Base-by-base conservation (phyloP, 2,888 invertebrate genomes). In the Xylophagus ater region DNA sequence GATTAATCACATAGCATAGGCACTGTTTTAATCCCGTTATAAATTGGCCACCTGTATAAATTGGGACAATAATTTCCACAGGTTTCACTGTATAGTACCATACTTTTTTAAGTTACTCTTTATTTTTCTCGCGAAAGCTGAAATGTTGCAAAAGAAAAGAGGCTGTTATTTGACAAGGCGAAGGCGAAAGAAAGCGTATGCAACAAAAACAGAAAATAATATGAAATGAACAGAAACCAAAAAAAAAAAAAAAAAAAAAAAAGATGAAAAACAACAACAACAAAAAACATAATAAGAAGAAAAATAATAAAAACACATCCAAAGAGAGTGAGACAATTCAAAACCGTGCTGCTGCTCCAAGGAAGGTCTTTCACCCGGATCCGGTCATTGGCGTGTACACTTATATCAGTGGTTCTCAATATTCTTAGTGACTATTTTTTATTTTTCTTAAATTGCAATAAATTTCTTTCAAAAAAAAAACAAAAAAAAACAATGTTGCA, bases 341-440 rank as follows among this genome's bases (percentile, higher is more conserved):
- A 10, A 5, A 10, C 12, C 20, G n/a, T n/a, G 13, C 14, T 12
- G 14, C 30, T 9, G 30, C 15, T n/a, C 49, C 51, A 51, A 50
- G 50, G 62, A 63, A 63, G 63, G 63, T 63, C 63, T 63, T 63
- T 63, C 63, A 63, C 63, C 63, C 63, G 63, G 61, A 62, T 62
- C 62, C 63, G 63, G 63, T 63, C 63, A 63, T 63, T 63, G 63
- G 63, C 63, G 63, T 62, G 60, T 61, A 62, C 60, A 24, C 31
- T 37, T 29, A n/a, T n/a, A 34, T 29, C 33, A 37, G 37, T 34
- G 41, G 32, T 37, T 37, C 37, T 41, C 37, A 37, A 41, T 20
- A 31, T 32, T 19, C 14, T n/a, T n/a, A n/a, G n/a, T n/a, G n/a
- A n/a, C n/a, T n/a, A n/a, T n/a, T n/a, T n/a, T n/a, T n/a, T n/a